Base-by-base conservation (phyloP, 2,888 invertebrate species). In the Penaeus monodon region DNA sequence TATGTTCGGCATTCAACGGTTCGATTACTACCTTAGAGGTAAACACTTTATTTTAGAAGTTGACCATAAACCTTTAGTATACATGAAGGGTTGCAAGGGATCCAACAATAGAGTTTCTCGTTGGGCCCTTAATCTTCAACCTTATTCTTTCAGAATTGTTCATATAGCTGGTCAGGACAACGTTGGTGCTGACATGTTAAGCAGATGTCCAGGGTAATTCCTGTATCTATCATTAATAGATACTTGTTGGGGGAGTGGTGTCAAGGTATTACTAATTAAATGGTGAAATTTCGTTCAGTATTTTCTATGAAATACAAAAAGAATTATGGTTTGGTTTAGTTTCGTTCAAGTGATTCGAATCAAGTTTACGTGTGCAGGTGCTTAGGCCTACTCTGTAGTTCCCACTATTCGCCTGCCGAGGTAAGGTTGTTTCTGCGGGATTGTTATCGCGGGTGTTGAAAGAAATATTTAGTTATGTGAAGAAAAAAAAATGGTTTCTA, bases 1-100 rank as follows among this genome's bases (percentile, higher is more conserved):
- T 24, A 29, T 85, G 33, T 85, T 79, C 20, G 79, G 70, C 2
- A 33, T 70, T 20, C 14, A 27, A n/a, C 68, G 57, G 63, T 85
- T 85, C 29, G 44, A 66, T 79, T 79, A 24, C 70, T 85, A 85
- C 27, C 44, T 85, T 12, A 24, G 10, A n/a, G 85, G 70, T 7
- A 33, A n/a, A 57, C 57, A 79, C 10, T 85, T 85, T 33, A 0
- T 85, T 1, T 33, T 85, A n/a, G 85, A 85, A 49, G 64, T 64
- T 1, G 80, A 85, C 49, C 85, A 85, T 33, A 49, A 66, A 29
- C 80, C 85, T 22, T 63, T 85, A 8, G 57, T 85, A 20, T 85
- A 85, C 49, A 63, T 85, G 17, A 57, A 68, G 10, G 57, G 20
- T 33, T 44, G 66, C 8, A 85, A 74, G 33, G n/a, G 76, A 38